Percentiles rank a stretch among this genome's conserved stretches.
These are phyloP conservation scores for Odontothrips loti DNA, from an alignment of 2,888 invertebrate genomes.

Conservation along the genomic window DNA sequence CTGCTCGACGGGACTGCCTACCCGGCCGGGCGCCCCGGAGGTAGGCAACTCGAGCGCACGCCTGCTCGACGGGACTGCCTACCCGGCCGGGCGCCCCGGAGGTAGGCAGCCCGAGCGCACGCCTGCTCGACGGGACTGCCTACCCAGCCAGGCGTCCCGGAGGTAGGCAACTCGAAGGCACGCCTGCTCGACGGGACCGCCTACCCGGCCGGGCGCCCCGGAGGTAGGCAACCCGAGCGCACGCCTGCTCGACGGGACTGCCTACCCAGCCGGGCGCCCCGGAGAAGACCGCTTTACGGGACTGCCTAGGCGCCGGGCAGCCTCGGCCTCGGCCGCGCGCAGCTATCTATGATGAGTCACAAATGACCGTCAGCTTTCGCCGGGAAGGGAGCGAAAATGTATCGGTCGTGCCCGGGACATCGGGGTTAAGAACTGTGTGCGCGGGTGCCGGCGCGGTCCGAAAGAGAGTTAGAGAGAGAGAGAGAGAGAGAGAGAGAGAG, in stretches of 20 bases:
- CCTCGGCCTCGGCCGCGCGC: too few relatives aligned
- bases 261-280: neutral
- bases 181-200: neutral
- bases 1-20: neutral
- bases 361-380: too few relatives aligned
- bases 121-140: neutral
- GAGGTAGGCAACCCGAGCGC: too few relatives aligned
- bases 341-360: too few relatives aligned
- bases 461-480: neutral
- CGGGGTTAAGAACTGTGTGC: too few relatives aligned
- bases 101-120: too few relatives aligned
- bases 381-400: too few relatives aligned
- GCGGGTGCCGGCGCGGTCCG: neutral
- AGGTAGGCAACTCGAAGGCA: too few relatives aligned
- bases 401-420: too few relatives aligned
- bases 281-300: neutral
- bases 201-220: neutral
- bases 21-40: neutral
- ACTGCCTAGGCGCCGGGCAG: neutral
- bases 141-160: neutral
- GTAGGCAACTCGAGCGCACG: too few relatives aligned
- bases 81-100: too few relatives aligned
- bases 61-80: neutral
- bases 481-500: conserved; percentile 39
- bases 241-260: neutral